Evolutionary conservation across 2,113 vertebrate species (phyloP).

Genomic region (Alectura lathami): DNA sequence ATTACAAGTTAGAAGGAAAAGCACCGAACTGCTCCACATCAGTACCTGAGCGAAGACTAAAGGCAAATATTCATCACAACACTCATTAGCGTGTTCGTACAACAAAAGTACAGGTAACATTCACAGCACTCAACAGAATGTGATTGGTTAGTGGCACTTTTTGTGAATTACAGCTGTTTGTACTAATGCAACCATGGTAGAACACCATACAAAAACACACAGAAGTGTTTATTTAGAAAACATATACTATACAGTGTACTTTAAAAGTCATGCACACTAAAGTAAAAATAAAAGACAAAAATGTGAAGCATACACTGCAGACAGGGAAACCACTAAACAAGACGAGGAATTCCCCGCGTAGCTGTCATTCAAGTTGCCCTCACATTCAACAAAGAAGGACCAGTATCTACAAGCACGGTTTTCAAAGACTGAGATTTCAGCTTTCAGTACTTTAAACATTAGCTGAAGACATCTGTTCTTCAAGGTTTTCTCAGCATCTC

Average conservation of each 20-base stretch:
- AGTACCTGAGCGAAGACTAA: conserved; percentile 75
- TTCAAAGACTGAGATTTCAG: not conserved
- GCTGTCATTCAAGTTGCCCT: not conserved
- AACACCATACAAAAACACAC: conserved; percentile 43
- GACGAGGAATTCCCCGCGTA: not conserved
- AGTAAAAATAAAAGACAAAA: not conserved
- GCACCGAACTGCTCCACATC: conserved; percentile 67
- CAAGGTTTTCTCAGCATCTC: not conserved
- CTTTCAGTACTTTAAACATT: not conserved
- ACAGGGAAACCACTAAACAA: not conserved
- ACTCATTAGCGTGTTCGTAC: not conserved
- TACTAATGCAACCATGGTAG: conserved; percentile 22
- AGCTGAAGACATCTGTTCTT: not conserved
- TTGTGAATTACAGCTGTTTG: conserved; percentile 50
- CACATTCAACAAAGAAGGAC: not conserved
- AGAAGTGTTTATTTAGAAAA: conserved; percentile 27
- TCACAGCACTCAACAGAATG: conserved; percentile 13
- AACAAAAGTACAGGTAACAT: conserved; percentile 18
- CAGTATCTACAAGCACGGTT: not conserved
- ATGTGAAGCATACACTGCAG: not conserved
- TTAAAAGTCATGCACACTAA: conserved; percentile 27
- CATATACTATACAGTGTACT: conserved; percentile 18
- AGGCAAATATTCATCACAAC: conserved; percentile 50
- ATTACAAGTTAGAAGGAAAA: conserved; percentile 65
- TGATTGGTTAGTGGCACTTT: conserved; percentile 52